Conservation (phyloP, 2,797 vertebrate genomes). For the Phrynocephalus vlangalii region DNA sequence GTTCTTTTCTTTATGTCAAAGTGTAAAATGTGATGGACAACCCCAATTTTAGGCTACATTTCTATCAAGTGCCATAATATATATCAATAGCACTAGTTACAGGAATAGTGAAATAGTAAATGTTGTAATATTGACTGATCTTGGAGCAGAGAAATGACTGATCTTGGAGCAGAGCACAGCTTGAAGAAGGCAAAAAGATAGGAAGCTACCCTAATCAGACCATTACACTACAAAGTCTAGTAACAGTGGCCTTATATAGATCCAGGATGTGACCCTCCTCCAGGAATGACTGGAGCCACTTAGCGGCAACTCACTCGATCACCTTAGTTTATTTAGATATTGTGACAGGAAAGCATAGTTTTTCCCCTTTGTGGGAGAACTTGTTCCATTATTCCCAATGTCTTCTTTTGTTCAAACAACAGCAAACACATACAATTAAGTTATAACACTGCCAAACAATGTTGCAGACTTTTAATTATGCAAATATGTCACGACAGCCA, state of each 20-base stretch:
- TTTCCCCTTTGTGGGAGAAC: neutral
- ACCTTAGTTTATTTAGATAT: neutral
- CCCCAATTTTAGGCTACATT: neutral
- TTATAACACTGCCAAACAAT: neutral
- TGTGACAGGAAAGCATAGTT: neutral
- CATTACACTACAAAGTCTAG: too few species aligned
- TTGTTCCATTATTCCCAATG: neutral
- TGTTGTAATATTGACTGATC: neutral
- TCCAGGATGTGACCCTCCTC: too few species aligned
- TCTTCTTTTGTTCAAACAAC: neutral
- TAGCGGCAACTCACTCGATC: too few species aligned
- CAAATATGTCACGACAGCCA: constrained; percentile 29
- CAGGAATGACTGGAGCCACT: too few species aligned
- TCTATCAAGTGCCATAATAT: neutral
- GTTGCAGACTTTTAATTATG: constrained; percentile 30
- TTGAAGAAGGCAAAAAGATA: neutral
- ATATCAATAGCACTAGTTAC: neutral
- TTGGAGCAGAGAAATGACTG: neutral
- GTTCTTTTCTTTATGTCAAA: neutral
- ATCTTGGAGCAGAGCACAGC: neutral
- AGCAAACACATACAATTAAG: neutral
- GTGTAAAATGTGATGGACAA: constrained; percentile 7
- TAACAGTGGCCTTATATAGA: neutral
- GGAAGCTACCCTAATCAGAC: neutral
- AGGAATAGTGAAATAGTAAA: neutral